These are phyloP conservation scores for Xanthia togata DNA, from an alignment of 2,888 invertebrate genomes.

Conservation along the genomic window DNA sequence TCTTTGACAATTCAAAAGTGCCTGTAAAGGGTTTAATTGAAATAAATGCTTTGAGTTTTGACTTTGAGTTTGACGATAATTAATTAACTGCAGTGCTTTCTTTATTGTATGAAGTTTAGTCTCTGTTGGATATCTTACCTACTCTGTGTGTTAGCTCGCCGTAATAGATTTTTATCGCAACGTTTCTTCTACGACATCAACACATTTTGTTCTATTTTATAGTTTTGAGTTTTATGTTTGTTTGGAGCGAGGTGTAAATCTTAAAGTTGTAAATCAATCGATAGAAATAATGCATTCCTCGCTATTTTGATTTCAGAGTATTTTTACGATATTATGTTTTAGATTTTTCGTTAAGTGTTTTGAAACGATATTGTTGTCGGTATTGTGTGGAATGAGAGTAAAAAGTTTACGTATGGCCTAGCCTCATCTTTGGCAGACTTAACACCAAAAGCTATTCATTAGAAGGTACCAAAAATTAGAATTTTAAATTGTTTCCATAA, in stretches of 20 bases:
- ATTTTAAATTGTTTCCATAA: too few relatives aligned
- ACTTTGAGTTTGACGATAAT: too few relatives aligned
- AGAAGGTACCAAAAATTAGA: not conserved
- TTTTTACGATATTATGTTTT: constrained; percentile 46
- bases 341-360: constrained; percentile 47
- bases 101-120: not conserved
- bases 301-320: constrained; percentile 33
- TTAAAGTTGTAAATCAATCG: constrained; percentile 63
- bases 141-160: not conserved
- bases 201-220: constrained; percentile 52
- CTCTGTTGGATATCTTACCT: constrained; percentile 1
- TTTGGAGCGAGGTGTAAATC: constrained; percentile 58
- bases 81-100: too few relatives aligned
- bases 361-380: constrained; percentile 31
- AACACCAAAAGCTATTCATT: not conserved
- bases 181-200: constrained; percentile 35
- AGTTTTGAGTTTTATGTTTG: constrained; percentile 58
- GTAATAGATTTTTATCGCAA: constrained; percentile 40
- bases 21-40: too few relatives aligned
- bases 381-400: not conserved
- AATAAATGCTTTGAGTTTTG: too few relatives aligned
- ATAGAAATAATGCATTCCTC: constrained; percentile 55
- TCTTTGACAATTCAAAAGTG: too few relatives aligned
- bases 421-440: not conserved
- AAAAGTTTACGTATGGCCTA: not conserved